Conservation (phyloP, 2,113 vertebrate genomes). For the Anoura caudifer region DNA sequence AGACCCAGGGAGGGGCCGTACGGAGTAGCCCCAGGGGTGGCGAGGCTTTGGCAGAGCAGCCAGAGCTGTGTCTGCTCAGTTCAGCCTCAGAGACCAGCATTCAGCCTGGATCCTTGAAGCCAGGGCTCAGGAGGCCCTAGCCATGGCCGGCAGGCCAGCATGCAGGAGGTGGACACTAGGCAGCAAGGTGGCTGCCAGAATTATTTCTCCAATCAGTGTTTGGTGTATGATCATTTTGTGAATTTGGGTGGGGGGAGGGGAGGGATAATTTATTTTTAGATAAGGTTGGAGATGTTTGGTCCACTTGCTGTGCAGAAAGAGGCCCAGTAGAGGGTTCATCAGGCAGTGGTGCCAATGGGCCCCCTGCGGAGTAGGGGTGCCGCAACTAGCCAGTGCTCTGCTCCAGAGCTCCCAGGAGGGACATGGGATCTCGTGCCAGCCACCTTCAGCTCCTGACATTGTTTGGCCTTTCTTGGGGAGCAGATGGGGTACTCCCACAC, state of each 20-base stretch:
- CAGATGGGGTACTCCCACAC: not conserved
- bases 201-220: slow-evolving; percentile 72
- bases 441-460: not conserved
- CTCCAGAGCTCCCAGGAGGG: not conserved
- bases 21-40: slow-evolving; percentile 31
- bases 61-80: slow-evolving; percentile 27
- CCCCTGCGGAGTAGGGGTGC: not conserved
- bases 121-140: slow-evolving; percentile 20
- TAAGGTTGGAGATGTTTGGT: slow-evolving; percentile 71
- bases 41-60: not conserved
- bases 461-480: slow-evolving; percentile 41
- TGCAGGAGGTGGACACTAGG: slow-evolving; percentile 52
- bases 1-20: slow-evolving; percentile 55
- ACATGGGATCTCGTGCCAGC: not conserved
- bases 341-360: not conserved
- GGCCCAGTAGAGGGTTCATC: slow-evolving; percentile 41
- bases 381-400: not conserved
- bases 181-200: slow-evolving; percentile 42
- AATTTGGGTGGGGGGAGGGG: slow-evolving; percentile 53
- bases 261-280: slow-evolving; percentile 82
- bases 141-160: slow-evolving; percentile 42
- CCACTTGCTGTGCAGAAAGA: slow-evolving; percentile 67
- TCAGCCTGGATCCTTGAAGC: slow-evolving; percentile 26
- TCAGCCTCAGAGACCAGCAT: slow-evolving; percentile 50
- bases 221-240: slow-evolving; percentile 71